Conservation (phyloP, 2,797 vertebrate genomes). For the Platalea minor region DNA sequence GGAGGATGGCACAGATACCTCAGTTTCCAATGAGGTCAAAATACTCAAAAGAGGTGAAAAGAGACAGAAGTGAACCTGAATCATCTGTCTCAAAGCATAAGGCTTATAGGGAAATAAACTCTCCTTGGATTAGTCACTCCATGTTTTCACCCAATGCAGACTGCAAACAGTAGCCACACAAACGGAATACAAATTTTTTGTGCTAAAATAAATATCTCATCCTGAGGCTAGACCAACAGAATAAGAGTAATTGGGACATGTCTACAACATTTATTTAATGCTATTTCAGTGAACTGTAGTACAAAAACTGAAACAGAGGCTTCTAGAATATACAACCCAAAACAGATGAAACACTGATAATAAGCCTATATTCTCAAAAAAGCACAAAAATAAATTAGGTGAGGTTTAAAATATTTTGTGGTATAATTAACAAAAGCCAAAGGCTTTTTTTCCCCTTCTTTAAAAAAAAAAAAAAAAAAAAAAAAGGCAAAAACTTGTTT, state of each 20-base stretch:
- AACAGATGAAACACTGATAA: not conserved
- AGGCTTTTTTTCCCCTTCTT: accelerated
- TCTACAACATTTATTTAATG: not conserved
- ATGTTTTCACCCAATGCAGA: not conserved
- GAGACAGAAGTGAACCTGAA: not conserved
- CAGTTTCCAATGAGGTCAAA: not conserved
- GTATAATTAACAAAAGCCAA: not conserved
- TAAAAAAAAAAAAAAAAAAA: not conserved
- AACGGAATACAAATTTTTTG: not conserved
- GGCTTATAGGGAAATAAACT: not conserved
- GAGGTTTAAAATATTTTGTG: not conserved
- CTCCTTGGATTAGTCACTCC: not conserved
- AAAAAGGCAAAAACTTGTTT: not conserved
- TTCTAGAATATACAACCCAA: not conserved
- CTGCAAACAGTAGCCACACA: not conserved
- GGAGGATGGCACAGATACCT: not conserved
- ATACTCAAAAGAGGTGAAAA: not conserved
- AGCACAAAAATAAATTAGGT: not conserved
- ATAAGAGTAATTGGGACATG: not conserved
- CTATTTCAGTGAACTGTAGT: not conserved
- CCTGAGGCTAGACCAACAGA: not conserved
- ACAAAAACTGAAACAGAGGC: not conserved
- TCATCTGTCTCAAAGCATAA: not conserved
- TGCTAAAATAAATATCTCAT: not conserved
- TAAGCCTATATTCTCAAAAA: not conserved